Conservation (phyloP, 2,888 invertebrate species). For the Leucozona laternaria region DNA sequence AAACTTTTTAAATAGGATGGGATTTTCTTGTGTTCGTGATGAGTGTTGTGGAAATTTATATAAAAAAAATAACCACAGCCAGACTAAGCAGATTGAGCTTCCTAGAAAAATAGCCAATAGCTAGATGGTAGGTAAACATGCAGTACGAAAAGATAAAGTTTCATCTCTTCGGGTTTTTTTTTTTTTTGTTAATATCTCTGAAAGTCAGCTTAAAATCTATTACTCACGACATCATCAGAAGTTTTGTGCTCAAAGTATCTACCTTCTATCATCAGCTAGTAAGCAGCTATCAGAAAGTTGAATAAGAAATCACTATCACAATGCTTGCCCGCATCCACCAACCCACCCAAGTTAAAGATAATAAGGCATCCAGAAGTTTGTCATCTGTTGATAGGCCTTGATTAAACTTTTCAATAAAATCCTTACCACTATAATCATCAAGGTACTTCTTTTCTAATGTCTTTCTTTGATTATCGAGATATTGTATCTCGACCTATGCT, state of each 20-base stretch:
- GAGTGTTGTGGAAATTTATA: neutral
- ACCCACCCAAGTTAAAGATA: neutral
- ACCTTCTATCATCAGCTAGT: constrained; percentile 62
- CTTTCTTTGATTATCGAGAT: neutral
- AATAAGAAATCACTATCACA: constrained; percentile 31
- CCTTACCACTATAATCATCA: constrained; percentile 9
- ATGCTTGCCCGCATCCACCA: constrained; percentile 4
- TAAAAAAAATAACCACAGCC: no score
- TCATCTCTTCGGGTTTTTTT: constrained; percentile 7
- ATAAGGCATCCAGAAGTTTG: constrained; percentile 5
- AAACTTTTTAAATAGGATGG: neutral
- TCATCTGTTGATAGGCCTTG: constrained; percentile 34
- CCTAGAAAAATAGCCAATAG: no score
- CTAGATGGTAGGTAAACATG: no score
- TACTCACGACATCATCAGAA: constrained; percentile 69
- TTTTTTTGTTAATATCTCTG: constrained; percentile 53
- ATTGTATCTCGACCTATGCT: neutral
- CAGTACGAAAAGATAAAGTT: constrained; percentile 45
- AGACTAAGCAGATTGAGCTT: no score
- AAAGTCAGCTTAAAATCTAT: constrained; percentile 36
- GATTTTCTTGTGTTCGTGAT: neutral
- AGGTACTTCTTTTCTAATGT: constrained; percentile 1
- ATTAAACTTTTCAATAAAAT: constrained; percentile 32
- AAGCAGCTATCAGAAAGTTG: constrained; percentile 70
- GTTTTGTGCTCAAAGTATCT: constrained; percentile 47